Base-by-base conservation (phyloP, 2,888 invertebrate species). In the Stenichneumon culpator region DNA sequence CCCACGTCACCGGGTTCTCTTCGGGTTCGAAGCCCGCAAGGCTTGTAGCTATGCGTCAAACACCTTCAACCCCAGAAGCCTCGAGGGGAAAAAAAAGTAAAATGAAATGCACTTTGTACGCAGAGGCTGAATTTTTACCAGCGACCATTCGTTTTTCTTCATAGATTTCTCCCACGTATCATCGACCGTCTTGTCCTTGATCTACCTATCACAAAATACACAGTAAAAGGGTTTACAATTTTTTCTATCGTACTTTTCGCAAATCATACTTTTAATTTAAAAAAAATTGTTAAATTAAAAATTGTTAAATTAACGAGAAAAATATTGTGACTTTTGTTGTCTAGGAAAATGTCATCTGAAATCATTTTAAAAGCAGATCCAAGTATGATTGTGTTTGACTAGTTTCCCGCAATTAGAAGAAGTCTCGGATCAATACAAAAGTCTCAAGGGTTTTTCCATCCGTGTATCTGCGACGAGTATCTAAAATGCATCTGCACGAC, bases 1-100 rank as follows among this genome's bases (percentile, higher is more conserved):
- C 70, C 16, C 79, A 77, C 57, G 67, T 79, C 74, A 65, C 75
- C 79, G 70, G 28, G 44, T 44, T 63, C 57, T 67, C 57, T 16
- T 54, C 39, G 80, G 70, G 60, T 65, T 70, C 65, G 72, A 50
- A 57, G 83, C 69, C 28, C 4, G 44, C 44, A 16, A 47, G 69
- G 39, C 60, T 19, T 19, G 44, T 44, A 19, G 52, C 52, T 54
- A 50, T 28, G 57, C 16, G 54, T 16, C 63, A 63, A 79, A 82
- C 74, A 85, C 75, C 75, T 82, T 16, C 57, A n/a, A 39, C 57
- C 44, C 44, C 60, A 16, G 14, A 67, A 72, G 67, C 47, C 44
- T 65, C 65, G 14, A 75, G 47, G 16, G 25, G 32, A 16, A 16
- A 63, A 63, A 28, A 28, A 63, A 16, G 63, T 63, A 6, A 14